phyloP scores from a whole-genome alignment of 2,888 invertebrate species.

The Hemicrepidius hirtus region DNA sequence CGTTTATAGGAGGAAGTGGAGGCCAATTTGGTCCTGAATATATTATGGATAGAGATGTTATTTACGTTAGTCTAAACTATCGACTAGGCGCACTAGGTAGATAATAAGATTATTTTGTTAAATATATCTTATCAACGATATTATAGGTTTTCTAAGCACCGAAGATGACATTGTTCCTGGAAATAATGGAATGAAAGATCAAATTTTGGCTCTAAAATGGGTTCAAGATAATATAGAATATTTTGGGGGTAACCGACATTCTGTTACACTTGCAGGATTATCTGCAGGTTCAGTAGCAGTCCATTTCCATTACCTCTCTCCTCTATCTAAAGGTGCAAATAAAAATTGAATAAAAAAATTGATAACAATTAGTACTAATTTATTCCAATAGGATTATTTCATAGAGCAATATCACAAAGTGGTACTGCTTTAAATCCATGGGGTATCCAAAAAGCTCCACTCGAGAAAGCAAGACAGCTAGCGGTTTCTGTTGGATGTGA shows the following conservation, averaged over 20 bases:
- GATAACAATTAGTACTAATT: neutral
- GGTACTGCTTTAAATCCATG: conserved; percentile 77
- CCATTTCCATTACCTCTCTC: conserved; percentile 82
- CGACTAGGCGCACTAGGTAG: conserved; percentile 82
- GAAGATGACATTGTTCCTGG: conserved; percentile 81
- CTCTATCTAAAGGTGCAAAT: conserved; percentile 74
- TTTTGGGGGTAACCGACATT: conserved; percentile 83
- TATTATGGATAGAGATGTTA: conserved; percentile 79
- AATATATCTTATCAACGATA: conserved; percentile 33
- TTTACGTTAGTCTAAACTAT: conserved; percentile 82
- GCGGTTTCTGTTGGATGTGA: conserved; percentile 78
- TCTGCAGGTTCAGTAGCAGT: conserved; percentile 86
- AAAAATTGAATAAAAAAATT: neutral
- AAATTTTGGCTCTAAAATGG: conserved; percentile 82
- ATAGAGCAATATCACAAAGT: conserved; percentile 79
- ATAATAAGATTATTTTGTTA: neutral
- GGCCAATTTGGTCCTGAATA: conserved; percentile 74
- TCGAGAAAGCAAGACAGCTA: conserved; percentile 76
- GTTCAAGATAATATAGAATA: conserved; percentile 79
- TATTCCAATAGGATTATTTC: conserved; percentile 69
- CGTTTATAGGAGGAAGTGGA: conserved; percentile 80
- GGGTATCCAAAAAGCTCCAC: conserved; percentile 73
- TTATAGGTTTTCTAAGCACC: conserved; percentile 83
- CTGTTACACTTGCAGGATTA: conserved; percentile 80
- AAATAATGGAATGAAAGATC: conserved; percentile 85